phyloP scores from a whole-genome alignment of 2,888 invertebrate species.

The Hypercompe scribonia region DNA sequence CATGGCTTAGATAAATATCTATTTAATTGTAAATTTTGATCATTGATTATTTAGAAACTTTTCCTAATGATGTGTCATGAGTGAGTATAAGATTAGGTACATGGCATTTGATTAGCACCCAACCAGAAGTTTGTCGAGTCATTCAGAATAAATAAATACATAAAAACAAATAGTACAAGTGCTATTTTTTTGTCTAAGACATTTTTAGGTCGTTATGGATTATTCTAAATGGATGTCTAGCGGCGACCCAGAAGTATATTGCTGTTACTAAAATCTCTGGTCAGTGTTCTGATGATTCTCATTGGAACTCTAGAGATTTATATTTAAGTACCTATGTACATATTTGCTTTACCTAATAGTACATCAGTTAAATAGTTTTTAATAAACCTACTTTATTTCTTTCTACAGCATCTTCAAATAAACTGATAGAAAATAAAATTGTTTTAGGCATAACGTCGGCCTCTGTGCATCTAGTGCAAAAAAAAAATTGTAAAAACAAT shows the following conservation, averaged over 20 bases:
- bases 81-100: background rate
- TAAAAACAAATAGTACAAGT: background rate
- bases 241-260: too few species aligned
- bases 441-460: background rate
- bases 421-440: background rate
- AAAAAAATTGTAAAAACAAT: background rate
- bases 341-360: too few species aligned
- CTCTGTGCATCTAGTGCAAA: background rate
- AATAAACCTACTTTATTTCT: too few species aligned
- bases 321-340: too few species aligned
- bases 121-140: background rate
- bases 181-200: too few species aligned
- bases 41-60: background rate
- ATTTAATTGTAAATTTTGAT: background rate
- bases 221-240: too few species aligned
- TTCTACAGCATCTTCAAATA: background rate
- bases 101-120: background rate
- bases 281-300: too few species aligned
- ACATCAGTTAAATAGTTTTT: too few species aligned
- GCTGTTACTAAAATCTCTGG: too few species aligned
- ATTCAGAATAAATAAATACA: background rate
- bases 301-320: too few species aligned
- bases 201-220: too few species aligned
- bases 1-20: background rate
- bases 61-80: background rate